Base-by-base conservation (phyloP, 1,140 invertebrate genomes). In the Dufourea novaeangliae region DNA sequence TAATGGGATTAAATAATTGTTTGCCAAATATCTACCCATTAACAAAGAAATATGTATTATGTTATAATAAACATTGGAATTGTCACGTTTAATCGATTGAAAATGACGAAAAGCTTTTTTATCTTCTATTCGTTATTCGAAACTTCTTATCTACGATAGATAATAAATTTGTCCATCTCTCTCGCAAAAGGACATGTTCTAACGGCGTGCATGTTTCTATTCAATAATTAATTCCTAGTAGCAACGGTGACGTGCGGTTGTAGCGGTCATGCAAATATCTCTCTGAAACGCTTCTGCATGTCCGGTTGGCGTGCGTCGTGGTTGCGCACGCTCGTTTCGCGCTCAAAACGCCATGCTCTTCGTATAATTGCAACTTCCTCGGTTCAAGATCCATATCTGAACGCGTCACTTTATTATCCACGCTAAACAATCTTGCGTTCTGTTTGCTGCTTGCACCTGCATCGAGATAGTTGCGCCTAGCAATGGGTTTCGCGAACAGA, bases 221-320 rank as follows among this genome's bases (percentile, higher is more conserved):
- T 54, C 29, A 50, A 74, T 56, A 56, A 66, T 56, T 66, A 20
- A 17, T 66, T 74, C 41, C 62, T 46, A 29, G 3, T 25, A 4
- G 20, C 1, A 44, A 64, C 8, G 20, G 39, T 46, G 56, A 46
- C 69, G 69, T 25, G 27, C 27, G 20, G 11, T 10, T 54, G 29
- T 71, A 20, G 20, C 68, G 39, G 27, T 25, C 56, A 71, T 59
- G 69, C 69, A 71, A 71, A 62, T n/a, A 50, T 74, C 71, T 22
- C 34, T 54, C 14, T 27, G 25, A 41, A 20, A 66, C 34, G 44
- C 4, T 7, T 34, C n/a, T 54, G 32, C 46, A 27, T 32, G 34
- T 56, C 46, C 32, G 17, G 44, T 52, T 39, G 17, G 25, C 61
- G 61, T 39, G 44, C 11, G 14, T 29, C 41, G 25, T 12, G 12